A percentile compares a stretch with the other conserved stretches of the same genome.
Conservation (phyloP, 1,140 invertebrate species). For the Drosophila mauritiana region DNA sequence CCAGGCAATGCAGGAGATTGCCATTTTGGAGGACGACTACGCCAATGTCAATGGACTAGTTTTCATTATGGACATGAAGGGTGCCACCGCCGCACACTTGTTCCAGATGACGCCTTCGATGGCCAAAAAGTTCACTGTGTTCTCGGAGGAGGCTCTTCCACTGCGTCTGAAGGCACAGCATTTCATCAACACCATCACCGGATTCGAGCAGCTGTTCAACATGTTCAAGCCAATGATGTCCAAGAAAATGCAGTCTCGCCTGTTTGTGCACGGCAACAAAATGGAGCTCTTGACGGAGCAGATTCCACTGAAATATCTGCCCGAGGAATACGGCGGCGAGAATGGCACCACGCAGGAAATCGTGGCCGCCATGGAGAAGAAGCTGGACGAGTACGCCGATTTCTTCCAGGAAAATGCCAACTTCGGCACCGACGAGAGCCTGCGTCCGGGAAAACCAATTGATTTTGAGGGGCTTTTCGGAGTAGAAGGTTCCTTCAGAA, state of each 20-base stretch:
- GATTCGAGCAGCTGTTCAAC: conserved; percentile 85
- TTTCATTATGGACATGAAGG: conserved; percentile 85
- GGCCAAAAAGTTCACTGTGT: conserved; percentile 85
- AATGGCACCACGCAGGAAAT: conserved; percentile 84
- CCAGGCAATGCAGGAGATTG: conserved; percentile 59
- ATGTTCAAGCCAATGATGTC: conserved; percentile 86
- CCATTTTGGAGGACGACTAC: conserved; percentile 85
- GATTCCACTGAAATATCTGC: conserved; percentile 85
- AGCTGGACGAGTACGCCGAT: conserved; percentile 86
- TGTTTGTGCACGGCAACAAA: conserved; percentile 86
- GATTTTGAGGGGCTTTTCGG: conserved; percentile 85
- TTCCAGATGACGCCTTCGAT: conserved; percentile 85
- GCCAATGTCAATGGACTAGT: conserved; percentile 85
- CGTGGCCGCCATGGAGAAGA: conserved; percentile 86
- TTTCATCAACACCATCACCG: conserved; percentile 85
- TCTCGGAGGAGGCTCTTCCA: conserved; percentile 86
- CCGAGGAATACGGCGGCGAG: conserved; percentile 87
- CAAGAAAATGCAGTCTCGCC: conserved; percentile 85
- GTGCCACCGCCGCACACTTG: conserved; percentile 84
- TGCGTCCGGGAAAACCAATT: conserved; percentile 87
- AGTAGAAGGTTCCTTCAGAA: conserved; percentile 75
- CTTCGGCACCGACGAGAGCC: conserved; percentile 86
- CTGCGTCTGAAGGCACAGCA: conserved; percentile 85
- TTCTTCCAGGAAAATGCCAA: conserved; percentile 86
- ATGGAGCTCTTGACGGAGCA: conserved; percentile 84